A percentile compares a stretch with the other conserved stretches of the same genome.
phyloP scores from a whole-genome alignment of 2,113 vertebrate genomes.

The Rhineura floridana region DNA sequence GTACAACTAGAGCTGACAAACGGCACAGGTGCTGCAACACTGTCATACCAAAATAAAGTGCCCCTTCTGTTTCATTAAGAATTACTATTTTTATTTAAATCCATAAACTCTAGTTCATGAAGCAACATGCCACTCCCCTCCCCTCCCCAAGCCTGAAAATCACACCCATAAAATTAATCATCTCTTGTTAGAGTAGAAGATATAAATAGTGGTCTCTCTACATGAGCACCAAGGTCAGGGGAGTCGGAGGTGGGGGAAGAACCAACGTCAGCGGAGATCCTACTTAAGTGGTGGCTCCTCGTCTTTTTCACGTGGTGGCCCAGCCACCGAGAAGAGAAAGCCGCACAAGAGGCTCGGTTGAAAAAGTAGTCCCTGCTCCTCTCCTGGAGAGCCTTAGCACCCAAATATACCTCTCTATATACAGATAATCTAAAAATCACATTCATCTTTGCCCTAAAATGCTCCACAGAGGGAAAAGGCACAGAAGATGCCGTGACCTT shows the following conservation, averaged over 20 bases:
- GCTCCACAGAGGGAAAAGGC: neutral
- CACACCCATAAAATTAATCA: slow-evolving; percentile 1
- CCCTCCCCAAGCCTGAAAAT: neutral
- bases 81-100: neutral
- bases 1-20: no score
- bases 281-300: neutral
- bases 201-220: slow-evolving; percentile 18
- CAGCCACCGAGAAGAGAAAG: slow-evolving; percentile 1
- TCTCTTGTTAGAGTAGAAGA: slow-evolving; percentile 1
- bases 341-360: neutral
- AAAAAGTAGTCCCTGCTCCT: neutral
- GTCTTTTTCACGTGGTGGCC: neutral
- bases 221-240: neutral
- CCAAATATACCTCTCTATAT: slow-evolving; percentile 12
- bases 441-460: neutral
- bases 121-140: neutral
- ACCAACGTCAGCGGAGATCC: neutral
- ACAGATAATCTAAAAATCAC: slow-evolving; percentile 27
- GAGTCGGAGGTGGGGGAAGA: neutral
- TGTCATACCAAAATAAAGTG: neutral
- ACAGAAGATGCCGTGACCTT: neutral
- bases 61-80: neutral
- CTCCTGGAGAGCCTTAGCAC: slow-evolving; percentile 4
- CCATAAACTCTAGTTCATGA: neutral
- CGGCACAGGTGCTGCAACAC: neutral